A percentile compares a stretch with the other conserved stretches of the same genome.
Evolutionary conservation across 2,888 invertebrate genomes (phyloP).

Genomic region (Sesamia inferens): DNA sequence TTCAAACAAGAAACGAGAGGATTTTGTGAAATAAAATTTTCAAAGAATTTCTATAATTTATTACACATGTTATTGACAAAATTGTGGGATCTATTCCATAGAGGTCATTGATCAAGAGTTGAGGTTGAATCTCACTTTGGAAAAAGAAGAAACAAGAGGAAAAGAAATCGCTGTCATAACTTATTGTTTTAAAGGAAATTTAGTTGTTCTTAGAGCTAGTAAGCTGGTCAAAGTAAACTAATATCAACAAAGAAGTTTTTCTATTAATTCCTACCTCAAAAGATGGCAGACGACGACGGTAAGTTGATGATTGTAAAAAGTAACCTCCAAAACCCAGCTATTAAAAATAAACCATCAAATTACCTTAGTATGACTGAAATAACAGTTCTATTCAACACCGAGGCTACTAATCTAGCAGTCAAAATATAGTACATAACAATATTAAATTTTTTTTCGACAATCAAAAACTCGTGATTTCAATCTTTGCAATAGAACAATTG

Average conservation of each 20-base stretch:
- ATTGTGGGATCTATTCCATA: too few species aligned
- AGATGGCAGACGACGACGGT: conserved; percentile 84
- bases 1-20: too few species aligned
- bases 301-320: conserved; percentile 69
- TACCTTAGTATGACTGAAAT: background rate
- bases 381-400: background rate
- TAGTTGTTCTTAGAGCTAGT: background rate
- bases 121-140: too few species aligned
- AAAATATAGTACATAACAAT: background rate
- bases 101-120: too few species aligned
- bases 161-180: fast-evolving
- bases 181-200: background rate
- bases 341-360: background rate
- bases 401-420: background rate
- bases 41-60: too few species aligned
- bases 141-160: too few species aligned
- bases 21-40: too few species aligned
- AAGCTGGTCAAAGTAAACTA: background rate
- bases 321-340: conserved; percentile 56
- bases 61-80: too few species aligned
- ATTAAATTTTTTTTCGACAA: background rate
- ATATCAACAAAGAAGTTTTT: background rate
- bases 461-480: background rate
- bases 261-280: background rate
- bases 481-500: background rate